Evolutionary conservation across 2,888 invertebrate genomes (phyloP).

Genomic region (Oscheius sp.): DNA sequence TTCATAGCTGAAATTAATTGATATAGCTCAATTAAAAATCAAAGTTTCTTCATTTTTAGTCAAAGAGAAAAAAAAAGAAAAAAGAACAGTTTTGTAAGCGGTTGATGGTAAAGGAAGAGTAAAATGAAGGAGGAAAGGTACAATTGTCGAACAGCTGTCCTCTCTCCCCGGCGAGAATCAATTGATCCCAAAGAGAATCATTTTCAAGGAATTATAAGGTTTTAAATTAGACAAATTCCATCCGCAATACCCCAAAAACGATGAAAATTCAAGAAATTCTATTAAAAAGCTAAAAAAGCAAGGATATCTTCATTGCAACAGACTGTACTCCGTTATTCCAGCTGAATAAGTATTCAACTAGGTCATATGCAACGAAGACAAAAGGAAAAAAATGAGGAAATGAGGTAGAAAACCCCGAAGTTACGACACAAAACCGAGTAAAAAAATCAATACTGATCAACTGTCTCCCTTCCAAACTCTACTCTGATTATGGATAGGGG

Average conservation of each 20-base stretch:
- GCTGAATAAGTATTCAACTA: too few relatives aligned
- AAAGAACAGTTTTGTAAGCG: too few relatives aligned
- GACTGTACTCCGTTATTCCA: too few relatives aligned
- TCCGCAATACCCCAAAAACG: background rate
- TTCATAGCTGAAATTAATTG: conserved; percentile 13
- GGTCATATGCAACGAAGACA: too few relatives aligned
- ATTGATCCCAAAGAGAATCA: background rate
- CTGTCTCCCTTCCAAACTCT: too few relatives aligned
- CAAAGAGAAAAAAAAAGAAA: background rate
- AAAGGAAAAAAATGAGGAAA: too few relatives aligned
- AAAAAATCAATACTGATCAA: too few relatives aligned
- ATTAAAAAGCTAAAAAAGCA: background rate
- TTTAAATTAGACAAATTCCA: background rate
- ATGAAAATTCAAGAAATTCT: background rate
- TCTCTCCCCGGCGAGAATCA: background rate
- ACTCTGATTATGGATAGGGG: too few relatives aligned
- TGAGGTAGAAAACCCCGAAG: background rate
- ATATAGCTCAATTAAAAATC: background rate
- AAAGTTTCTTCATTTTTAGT: background rate
- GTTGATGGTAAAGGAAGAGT: too few relatives aligned
- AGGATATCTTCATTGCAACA: too few relatives aligned
- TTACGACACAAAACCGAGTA: too few relatives aligned
- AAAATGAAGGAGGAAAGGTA: too few relatives aligned
- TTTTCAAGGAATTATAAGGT: background rate
- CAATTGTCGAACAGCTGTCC: background rate